These are phyloP conservation scores for Drosophila lacteicornis DNA, from an alignment of 1,140 invertebrate species.

Conservation along the genomic window DNA sequence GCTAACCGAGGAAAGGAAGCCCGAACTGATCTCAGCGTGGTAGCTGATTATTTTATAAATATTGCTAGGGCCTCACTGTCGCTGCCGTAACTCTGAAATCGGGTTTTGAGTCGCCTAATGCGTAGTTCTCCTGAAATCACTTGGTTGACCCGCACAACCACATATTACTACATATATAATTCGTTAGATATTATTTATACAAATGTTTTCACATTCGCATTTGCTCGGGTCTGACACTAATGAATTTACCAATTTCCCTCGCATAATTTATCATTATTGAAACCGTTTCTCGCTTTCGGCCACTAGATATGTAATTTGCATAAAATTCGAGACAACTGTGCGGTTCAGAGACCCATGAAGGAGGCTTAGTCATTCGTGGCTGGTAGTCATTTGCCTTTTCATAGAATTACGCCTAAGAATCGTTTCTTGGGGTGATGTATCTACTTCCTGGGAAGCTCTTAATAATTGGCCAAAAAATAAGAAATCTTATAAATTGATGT, in stretches of 20 bases:
- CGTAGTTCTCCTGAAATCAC: slow-evolving; percentile 23
- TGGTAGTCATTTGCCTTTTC: slow-evolving; percentile 32
- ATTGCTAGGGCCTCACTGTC: background rate
- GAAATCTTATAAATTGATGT: slow-evolving; percentile 1
- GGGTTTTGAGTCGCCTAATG: slow-evolving; percentile 11
- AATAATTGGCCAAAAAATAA: slow-evolving; percentile 12
- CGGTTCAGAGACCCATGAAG: slow-evolving; percentile 11
- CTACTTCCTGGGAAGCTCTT: slow-evolving; percentile 25
- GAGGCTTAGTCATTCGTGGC: slow-evolving; percentile 21
- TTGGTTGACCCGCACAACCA: slow-evolving; percentile 1
- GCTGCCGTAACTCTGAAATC: slow-evolving; percentile 9
- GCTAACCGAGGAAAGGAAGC: slow-evolving; percentile 12
- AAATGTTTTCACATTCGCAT: slow-evolving; percentile 50
- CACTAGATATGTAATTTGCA: slow-evolving; percentile 27
- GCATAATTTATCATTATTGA: slow-evolving; percentile 42
- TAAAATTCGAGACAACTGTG: slow-evolving; percentile 18
- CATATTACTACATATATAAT: slow-evolving; percentile 3
- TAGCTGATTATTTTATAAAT: slow-evolving; percentile 19
- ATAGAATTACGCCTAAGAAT: slow-evolving; percentile 25
- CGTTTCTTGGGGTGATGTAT: slow-evolving; percentile 16
- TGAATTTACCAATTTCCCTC: slow-evolving; percentile 48
- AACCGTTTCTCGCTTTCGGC: slow-evolving; percentile 9
- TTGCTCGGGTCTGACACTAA: slow-evolving; percentile 48
- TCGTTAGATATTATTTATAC: slow-evolving; percentile 49
- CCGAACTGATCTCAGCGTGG: slow-evolving; percentile 26